Evolutionary conservation across 2,888 invertebrate genomes (phyloP).

Genomic region (Andrena fulva): DNA sequence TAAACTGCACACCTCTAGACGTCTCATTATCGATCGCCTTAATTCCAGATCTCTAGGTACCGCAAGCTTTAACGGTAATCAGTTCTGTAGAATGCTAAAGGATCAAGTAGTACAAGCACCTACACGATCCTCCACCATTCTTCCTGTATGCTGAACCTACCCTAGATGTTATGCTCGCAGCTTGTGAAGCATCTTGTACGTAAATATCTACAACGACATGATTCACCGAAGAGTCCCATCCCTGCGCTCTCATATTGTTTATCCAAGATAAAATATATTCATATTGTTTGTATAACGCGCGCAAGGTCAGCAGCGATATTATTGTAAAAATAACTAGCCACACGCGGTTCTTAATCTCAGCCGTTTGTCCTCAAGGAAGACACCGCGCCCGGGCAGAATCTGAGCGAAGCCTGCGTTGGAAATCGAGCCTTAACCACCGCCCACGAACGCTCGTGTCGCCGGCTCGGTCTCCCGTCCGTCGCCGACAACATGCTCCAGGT

Average conservation of each 20-base stretch:
- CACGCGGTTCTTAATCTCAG: neutral
- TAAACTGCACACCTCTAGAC: too few relatives aligned
- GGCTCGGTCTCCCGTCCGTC: conserved; percentile 44
- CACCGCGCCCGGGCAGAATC: neutral
- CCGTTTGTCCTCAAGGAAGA: neutral
- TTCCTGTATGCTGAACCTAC: neutral
- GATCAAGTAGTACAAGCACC: too few relatives aligned
- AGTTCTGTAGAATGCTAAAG: too few relatives aligned
- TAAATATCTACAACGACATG: neutral
- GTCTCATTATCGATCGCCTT: too few relatives aligned
- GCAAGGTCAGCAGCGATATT: neutral
- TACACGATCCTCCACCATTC: neutral
- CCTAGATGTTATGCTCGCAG: neutral
- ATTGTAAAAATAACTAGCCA: conserved; percentile 5
- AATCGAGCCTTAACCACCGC: conserved; percentile 64
- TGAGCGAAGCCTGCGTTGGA: conserved; percentile 48
- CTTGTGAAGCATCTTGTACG: neutral
- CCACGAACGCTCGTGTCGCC: conserved; percentile 54
- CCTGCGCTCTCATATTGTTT: neutral
- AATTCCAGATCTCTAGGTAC: too few relatives aligned
- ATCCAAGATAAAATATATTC: conserved; percentile 1
- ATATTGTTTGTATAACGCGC: conserved; percentile 12
- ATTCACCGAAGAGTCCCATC: neutral
- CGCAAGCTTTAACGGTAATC: too few relatives aligned
- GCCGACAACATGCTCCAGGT: conserved; percentile 57